Base-by-base conservation (phyloP, 2,797 vertebrate genomes). In the Etheostoma nigrum region DNA sequence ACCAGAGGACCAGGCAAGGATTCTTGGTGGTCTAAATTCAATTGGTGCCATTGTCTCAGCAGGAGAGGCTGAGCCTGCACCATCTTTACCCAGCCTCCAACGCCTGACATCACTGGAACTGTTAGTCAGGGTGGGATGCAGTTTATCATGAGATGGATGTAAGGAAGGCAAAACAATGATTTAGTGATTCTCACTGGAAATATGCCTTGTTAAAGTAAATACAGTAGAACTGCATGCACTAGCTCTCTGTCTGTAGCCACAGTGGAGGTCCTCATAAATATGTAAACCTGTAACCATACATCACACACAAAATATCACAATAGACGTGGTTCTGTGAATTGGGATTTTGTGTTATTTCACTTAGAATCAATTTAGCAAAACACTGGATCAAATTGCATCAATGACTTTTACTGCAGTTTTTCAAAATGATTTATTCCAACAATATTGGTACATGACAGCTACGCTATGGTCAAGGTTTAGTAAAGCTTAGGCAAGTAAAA, bases 11-110 rank as follows among this genome's bases (percentile, higher is more conserved):
- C 25, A 25, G 25, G 25, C 25, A 25, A 25, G 25, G 25, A 25
- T 25, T 25, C 25, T 25, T 30, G 6, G 69, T 82, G 79, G 78
- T 65, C 74, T 78, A 11, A 89, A 89, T 90, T 89, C 72, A 89
- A 89, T 92, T 85, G 81, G 82, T 63, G 75, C 81, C 21, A 23
- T 23, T 86, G 76, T 82, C 62, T 63, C 61, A 40, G 83, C 72
- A 78, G 66, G 59, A 64, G 71, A 57, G n/a, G 36, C 69, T 73
- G 63, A 78, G 65, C 49, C 47, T 62, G 58, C 61, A 51, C 55
- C 65, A 44, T 81, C 68, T 72, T 69, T 64, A 73, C 70, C 45
- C 65, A 62, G 62, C 75, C 57, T 78, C 72, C 51, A 54, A 53
- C 63, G 61, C 71, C 40, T 53, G 54, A 51, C 70, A n/a, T 78